Percentiles rank a stretch among this genome's conserved stretches.
phyloP scores from a whole-genome alignment of 2,888 invertebrate genomes.

The Belgica antarctica region DNA sequence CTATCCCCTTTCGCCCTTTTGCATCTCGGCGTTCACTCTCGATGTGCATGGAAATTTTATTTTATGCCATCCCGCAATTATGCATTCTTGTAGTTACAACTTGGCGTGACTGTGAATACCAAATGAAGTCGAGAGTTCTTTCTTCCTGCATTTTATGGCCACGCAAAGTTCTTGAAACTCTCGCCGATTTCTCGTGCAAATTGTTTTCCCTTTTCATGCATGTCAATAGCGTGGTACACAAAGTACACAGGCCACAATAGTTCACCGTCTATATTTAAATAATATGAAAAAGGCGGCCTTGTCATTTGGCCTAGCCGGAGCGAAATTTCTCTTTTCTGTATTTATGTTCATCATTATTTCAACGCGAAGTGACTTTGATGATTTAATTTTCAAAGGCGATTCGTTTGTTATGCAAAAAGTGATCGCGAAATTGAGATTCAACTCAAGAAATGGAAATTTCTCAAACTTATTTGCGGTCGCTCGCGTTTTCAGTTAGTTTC shows the following conservation, averaged over 20 bases:
- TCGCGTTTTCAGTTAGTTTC: not conserved
- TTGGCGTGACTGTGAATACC: conserved; percentile 40
- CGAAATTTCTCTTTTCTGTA: conserved; percentile 14
- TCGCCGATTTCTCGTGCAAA: not conserved
- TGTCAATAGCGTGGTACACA: not conserved
- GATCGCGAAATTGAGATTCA: conserved; percentile 13
- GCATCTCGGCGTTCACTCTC: not conserved
- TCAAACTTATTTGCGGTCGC: conserved; percentile 15
- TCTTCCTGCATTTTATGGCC: not conserved
- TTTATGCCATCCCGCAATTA: conserved; percentile 30
- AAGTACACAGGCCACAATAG: no score
- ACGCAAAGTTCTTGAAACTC: conserved; percentile 13
- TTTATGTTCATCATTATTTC: conserved; percentile 9
- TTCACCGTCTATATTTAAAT: not conserved
- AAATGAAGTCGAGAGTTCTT: conserved; percentile 35
- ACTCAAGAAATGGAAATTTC: conserved; percentile 12
- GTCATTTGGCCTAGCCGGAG: conserved; percentile 6
- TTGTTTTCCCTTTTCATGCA: conserved; percentile 7
- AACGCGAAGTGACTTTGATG: not conserved
- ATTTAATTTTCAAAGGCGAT: conserved; percentile 13
- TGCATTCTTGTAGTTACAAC: conserved; percentile 41
- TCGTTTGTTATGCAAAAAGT: conserved; percentile 11
- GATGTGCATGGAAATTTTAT: not conserved
- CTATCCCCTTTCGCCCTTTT: not conserved
- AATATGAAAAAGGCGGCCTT: not conserved